Evolutionary conservation across 2,797 vertebrate genomes (phyloP).

Genomic region (Thripadectes ignobilis): DNA sequence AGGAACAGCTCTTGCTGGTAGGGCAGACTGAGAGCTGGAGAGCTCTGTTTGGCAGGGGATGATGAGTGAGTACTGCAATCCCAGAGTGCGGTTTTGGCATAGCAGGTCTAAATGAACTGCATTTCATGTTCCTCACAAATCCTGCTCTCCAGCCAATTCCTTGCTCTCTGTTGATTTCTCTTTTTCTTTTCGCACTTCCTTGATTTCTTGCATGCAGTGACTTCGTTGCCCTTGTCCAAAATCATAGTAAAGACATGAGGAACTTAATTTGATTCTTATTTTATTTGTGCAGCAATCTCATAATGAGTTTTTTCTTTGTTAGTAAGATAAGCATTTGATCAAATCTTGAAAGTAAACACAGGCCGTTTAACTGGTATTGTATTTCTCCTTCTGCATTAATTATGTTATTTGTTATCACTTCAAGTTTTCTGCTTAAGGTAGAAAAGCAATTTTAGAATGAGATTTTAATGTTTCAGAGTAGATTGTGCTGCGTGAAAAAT

Average conservation of each 20-base stretch:
- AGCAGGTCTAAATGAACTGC: background rate
- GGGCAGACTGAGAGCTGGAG: background rate
- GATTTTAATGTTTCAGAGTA: background rate
- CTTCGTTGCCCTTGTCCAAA: background rate
- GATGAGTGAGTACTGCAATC: background rate
- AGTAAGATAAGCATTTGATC: background rate
- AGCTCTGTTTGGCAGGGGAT: background rate
- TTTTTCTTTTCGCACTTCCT: background rate
- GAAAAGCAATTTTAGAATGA: background rate
- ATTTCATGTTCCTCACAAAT: constrained; percentile 9
- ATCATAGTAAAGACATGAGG: background rate
- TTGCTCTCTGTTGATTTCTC: background rate
- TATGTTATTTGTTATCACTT: background rate
- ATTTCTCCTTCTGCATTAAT: background rate
- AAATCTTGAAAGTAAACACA: background rate
- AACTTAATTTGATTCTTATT: background rate
- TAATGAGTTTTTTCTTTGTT: background rate
- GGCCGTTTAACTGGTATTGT: background rate
- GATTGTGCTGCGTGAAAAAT: background rate
- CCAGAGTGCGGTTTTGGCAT: background rate
- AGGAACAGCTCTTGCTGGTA: background rate
- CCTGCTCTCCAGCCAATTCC: background rate
- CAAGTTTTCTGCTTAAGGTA: background rate
- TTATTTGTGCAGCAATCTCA: background rate
- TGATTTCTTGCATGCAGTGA: background rate